Evolutionary conservation across 2,888 invertebrate genomes (phyloP).

Genomic region (Loripinus fragilis): DNA sequence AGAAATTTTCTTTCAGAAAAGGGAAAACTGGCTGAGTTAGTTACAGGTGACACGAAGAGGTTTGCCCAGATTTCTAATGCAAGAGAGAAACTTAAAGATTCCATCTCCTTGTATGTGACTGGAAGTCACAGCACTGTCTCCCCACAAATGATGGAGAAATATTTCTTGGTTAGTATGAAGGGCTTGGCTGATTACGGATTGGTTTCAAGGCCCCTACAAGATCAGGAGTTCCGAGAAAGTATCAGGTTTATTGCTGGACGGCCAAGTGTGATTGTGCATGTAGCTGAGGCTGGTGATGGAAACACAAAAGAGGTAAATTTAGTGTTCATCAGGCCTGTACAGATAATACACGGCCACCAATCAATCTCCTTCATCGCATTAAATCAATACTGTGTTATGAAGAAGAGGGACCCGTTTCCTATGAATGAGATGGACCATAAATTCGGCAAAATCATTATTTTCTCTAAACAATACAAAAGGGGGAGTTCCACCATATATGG

Average conservation of each 20-base stretch:
- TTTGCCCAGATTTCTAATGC: not conserved
- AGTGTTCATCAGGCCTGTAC: no score
- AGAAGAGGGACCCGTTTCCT: no score
- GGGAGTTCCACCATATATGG: no score
- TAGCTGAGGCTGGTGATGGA: not conserved
- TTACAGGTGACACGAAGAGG: not conserved
- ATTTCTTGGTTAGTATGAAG: not conserved
- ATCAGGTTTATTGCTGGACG: not conserved
- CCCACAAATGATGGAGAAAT: not conserved
- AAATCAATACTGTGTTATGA: no score
- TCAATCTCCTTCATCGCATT: no score
- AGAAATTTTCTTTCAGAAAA: conserved; percentile 4
- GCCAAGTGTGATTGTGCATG: conserved; percentile 7
- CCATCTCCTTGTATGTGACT: not conserved
- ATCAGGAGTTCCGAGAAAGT: not conserved
- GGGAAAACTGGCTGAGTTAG: not conserved
- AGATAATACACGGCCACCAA: no score
- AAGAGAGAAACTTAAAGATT: not conserved
- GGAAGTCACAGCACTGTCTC: not conserved
- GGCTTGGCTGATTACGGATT: not conserved
- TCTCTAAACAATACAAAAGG: no score
- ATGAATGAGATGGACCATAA: no score
- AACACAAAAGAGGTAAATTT: not conserved
- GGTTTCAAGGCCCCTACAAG: not conserved
- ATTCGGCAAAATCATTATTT: no score